Conservation (phyloP, 1,140 invertebrate species). For the Ectropis grisescens region DNA sequence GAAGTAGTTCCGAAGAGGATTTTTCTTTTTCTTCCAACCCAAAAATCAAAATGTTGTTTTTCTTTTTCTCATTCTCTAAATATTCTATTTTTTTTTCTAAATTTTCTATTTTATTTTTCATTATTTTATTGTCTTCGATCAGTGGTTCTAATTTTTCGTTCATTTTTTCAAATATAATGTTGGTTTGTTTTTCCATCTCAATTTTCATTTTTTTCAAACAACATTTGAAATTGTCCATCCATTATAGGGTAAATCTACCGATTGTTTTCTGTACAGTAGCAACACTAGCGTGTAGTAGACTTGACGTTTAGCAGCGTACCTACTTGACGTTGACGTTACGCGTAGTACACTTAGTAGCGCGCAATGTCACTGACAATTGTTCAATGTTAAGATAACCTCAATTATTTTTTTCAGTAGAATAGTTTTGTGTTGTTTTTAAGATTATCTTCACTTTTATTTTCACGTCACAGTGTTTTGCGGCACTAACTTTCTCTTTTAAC, state of each 20-base stretch:
- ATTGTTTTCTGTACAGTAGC: slow-evolving; percentile 3
- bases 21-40: slow-evolving; percentile 15
- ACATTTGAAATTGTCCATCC: slow-evolving; percentile 18
- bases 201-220: slow-evolving; percentile 19
- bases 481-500: too few relatives aligned
- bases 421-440: too few relatives aligned
- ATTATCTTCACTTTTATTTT: too few relatives aligned
- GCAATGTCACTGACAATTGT: neutral
- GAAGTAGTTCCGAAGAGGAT: slow-evolving; percentile 3
- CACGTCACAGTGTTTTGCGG: too few relatives aligned
- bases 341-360: neutral
- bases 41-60: slow-evolving; percentile 14
- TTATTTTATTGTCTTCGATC: slow-evolving; percentile 15
- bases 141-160: slow-evolving; percentile 13
- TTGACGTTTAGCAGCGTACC: too few relatives aligned
- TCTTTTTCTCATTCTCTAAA: neutral
- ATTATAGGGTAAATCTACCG: too few relatives aligned
- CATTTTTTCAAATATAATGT: slow-evolving; percentile 17
- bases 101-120: slow-evolving; percentile 17
- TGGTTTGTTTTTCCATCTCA: slow-evolving; percentile 19
- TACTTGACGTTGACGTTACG: neutral
- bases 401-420: too few relatives aligned
- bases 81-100: slow-evolving; percentile 6
- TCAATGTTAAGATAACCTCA: too few relatives aligned
- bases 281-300: slow-evolving; percentile 10